Evolutionary conservation across 2,113 vertebrate genomes (phyloP), one percentile per base, ranked within the genome.

Genomic region (Turdus rufiventris): DNA sequence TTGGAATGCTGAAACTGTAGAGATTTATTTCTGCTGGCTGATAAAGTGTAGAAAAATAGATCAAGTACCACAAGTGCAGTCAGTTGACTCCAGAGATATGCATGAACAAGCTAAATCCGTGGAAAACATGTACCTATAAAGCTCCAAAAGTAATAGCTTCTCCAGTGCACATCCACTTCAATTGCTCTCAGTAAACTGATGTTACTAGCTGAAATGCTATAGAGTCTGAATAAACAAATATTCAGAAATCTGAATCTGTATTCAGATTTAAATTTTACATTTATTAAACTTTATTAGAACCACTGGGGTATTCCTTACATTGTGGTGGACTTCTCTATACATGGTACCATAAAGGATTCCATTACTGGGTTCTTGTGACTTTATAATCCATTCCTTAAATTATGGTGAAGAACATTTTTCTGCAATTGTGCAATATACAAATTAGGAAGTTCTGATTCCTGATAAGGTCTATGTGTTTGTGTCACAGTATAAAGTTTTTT

Each of bases 1-100:
- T 88, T 71, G n/a, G 43, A 91, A 94, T 74, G 24, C 60, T 88
- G 75, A 66, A 84, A 57, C 14, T 34, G 21, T 82, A 33, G 23
- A 90, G 53, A 73, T 74, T 83, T 93, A 60, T 90, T 96, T 83
- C 43, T 86, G 25, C 57, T 78, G 40, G 31, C 48, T 90, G 47
- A 71, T n/a, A 86, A 89, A 89, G 7, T 45, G n/a, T 26, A 85
- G 75, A 85, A 94, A 96, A 93, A 72, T 42, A 91, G 40, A 90
- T 90, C 43, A 93, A 86, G 80, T 77, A 48, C 34, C 23, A 47
- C 57, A 77, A 85, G 18, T 70, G 36, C 47, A 73, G 16, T 79
- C 40, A 70, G 34, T 56, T 60, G 63, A 20, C 67, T 94, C 25
- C 61, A 83, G 60, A 93, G 78, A 60, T 75, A 56, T 36, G n/a